Evolutionary conservation across 2,797 vertebrate species (phyloP).

Genomic region (Brotula barbata): DNA sequence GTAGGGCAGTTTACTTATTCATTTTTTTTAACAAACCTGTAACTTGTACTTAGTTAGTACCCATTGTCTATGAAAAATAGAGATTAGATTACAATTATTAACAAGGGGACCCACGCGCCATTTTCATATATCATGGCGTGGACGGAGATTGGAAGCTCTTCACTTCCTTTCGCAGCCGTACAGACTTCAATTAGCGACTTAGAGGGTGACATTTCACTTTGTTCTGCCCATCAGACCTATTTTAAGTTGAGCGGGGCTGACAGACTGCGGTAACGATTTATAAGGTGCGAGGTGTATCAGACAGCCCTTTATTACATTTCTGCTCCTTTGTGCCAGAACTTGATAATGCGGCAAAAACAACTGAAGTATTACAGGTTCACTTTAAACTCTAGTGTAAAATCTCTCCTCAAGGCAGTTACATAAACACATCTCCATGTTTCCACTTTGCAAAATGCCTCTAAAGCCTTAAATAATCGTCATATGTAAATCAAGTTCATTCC

Average conservation of each 20-base stretch:
- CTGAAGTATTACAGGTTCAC: slow-evolving; percentile 46
- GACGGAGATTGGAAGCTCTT: slow-evolving; percentile 43
- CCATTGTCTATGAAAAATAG: too few species aligned
- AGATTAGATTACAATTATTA: too few species aligned
- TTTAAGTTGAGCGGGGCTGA: slow-evolving; percentile 67
- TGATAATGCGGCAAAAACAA: slow-evolving; percentile 56
- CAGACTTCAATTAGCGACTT: slow-evolving; percentile 68
- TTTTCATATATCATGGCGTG: slow-evolving; percentile 56
- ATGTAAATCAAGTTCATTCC: not conserved
- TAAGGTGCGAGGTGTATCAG: slow-evolving; percentile 56
- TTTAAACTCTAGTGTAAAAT: slow-evolving; percentile 48
- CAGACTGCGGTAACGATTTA: slow-evolving; percentile 65
- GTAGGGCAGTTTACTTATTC: not conserved
- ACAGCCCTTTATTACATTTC: slow-evolving; percentile 71
- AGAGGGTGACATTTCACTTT: slow-evolving; percentile 69
- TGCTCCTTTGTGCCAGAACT: slow-evolving; percentile 53
- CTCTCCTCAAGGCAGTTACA: slow-evolving; percentile 29
- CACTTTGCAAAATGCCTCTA: not conserved
- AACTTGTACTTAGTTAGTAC: slow-evolving; percentile 30
- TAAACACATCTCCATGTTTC: slow-evolving; percentile 17
- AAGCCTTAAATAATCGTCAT: not conserved
- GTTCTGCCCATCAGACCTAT: slow-evolving; percentile 65
- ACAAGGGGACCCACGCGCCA: slow-evolving; percentile 50
- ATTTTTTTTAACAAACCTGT: slow-evolving; percentile 23
- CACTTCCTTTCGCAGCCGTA: slow-evolving; percentile 35